Base-by-base conservation (phyloP, 1,140 invertebrate genomes). In the Lordiphosa stackelbergi region DNA sequence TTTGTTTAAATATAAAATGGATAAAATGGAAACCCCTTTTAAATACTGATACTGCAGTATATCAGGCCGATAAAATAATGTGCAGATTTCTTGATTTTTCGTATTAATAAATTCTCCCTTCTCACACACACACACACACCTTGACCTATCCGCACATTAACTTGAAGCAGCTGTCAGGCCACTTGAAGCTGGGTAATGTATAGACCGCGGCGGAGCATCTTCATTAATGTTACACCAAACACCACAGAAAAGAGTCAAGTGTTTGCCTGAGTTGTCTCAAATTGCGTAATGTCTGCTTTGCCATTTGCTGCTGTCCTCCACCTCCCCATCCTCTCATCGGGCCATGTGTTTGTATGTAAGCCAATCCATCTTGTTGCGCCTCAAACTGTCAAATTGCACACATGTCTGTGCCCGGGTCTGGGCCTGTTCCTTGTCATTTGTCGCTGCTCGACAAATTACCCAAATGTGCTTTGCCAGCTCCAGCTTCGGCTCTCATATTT, bases 341-440 rank as follows among this genome's bases (percentile, higher is more conserved):
- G 19, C 52, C 40, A 46, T 62, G 43, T 60, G 43, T 60, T 49
- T 69, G 46, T 49, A 43, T 51, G 52, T 61, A 34, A 71, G 66
- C 66, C 75, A 81, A 79, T 79, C 71, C 60, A 70, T 79, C 71
- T 81, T 75, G 51, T 71, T 70, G 75, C 74, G 61, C 75, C 78
- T 68, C 71, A 60, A 79, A 68, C 71, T 79, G 74, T 79, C 74
- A 79, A 68, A 74, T 68, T 45, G 53, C 55, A 56, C 66, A 74
- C 66, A 75, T 81, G 74, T 68, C 75, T 51, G 40, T 38, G 45
- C n/a, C 42, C 19, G 41, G 31, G 9, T 24, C 19, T 35, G 37
- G 41, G 37, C 12, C 6, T 72, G 69, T 55, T 58, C 45, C 69
- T 59, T 69, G 73, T 77, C 73, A 77, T 65, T 79, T 73, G 74